Base-by-base conservation (phyloP, 2,888 invertebrate genomes). In the Hirtodrosophila cameraria region DNA sequence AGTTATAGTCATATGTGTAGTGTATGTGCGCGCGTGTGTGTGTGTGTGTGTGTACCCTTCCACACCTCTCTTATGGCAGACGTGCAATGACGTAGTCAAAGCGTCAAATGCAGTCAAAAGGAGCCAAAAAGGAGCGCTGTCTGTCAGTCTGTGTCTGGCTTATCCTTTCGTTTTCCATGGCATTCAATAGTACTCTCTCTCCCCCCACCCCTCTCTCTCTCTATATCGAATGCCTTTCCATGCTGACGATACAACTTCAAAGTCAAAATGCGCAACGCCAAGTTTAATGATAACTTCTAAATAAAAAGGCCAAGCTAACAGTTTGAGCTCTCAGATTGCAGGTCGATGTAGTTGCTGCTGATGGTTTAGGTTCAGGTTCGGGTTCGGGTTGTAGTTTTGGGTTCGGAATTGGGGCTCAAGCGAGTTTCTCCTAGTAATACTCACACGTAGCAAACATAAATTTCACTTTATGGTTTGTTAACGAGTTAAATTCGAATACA, bases 401-500 rank as follows among this genome's bases (percentile, higher is more conserved):
- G 20, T 6, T 23, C 8, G 1, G 36, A 12, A 4, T 23, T n/a
- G 20, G 33, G 38, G 9, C 33, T 46, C 23, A 36, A 25, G 42
- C 15, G 15, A 35, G 13, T 31, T 30, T 9, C n/a, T 33, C 30
- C 43, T 39, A 35, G 54, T 57, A 61, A 66, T 82, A 71, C 61
- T 75, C 63, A 85, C 79, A 79, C 79, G 79, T 79, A 78, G 79
- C 52, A 55, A 50, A 79, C 79, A 79, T 79, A 85, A 79, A 79
- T 79, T 79, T 79, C 68, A 82, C 82, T 79, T 85, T 79, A 79
- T 82, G 79, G 79, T 79, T 79, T 79, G 79, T 79, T 85, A 79
- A 79, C 79, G 79, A 79, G 79, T 79, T 79, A 79, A 79, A 79
- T 82, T 79, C 79, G 85, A 82, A 79, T 79, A 85, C 79, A 76